Conservation (phyloP, 2,113 vertebrate genomes). For the Ascaphus truei region DNA sequence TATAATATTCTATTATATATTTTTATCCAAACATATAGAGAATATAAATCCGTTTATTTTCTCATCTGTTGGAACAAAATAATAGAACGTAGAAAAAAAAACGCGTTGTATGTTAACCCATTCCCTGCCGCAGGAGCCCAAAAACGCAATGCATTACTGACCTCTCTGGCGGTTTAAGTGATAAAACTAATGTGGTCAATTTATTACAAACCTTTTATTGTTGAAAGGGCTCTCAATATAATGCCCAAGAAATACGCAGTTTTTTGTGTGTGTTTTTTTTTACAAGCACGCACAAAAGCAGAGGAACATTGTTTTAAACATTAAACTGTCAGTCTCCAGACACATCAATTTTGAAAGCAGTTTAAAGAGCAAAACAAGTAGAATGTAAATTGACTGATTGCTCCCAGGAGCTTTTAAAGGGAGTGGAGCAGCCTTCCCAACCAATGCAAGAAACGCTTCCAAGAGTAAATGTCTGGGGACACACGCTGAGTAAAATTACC, state of each 20-base stretch:
- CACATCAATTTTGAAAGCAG: constrained; percentile 32
- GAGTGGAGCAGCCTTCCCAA: constrained; percentile 7
- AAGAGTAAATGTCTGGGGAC: not conserved
- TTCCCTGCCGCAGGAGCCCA: too few relatives aligned
- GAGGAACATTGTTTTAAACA: constrained; percentile 4
- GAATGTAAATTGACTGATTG: constrained; percentile 27
- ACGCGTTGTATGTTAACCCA: too few relatives aligned
- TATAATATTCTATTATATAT: too few relatives aligned
- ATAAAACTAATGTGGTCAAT: not conserved
- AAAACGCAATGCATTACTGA: too few relatives aligned
- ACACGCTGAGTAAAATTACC: constrained; percentile 16
- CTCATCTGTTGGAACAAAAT: too few relatives aligned
- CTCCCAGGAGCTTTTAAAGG: constrained; percentile 18
- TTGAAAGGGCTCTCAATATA: not conserved
- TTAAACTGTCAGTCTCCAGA: constrained; percentile 20
- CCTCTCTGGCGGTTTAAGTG: too few relatives aligned
- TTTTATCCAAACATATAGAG: too few relatives aligned
- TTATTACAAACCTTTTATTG: not conserved
- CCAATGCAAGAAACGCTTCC: not conserved
- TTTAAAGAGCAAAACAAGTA: constrained; percentile 29
- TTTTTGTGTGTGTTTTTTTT: not conserved
- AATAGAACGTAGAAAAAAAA: too few relatives aligned
- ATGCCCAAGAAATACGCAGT: not conserved
- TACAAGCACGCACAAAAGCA: not conserved
- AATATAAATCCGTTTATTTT: too few relatives aligned